Evolutionary conservation across 2,797 vertebrate genomes (phyloP).

Genomic region (Naso thynnoides): DNA sequence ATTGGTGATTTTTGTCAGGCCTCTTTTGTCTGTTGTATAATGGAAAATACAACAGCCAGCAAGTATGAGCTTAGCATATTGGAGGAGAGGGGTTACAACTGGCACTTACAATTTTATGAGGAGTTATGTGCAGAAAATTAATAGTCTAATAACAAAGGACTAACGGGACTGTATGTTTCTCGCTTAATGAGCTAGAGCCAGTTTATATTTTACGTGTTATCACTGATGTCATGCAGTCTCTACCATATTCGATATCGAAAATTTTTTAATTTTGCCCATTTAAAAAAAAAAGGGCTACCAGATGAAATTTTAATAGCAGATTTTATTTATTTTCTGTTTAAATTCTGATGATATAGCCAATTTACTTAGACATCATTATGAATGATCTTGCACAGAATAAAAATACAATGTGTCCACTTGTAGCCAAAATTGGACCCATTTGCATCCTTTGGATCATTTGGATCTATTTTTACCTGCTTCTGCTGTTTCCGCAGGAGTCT

Average conservation of each 20-base stretch:
- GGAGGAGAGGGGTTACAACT: no score
- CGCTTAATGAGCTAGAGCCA: not conserved
- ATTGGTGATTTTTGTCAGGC: not conserved
- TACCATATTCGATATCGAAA: no score
- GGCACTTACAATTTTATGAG: not conserved
- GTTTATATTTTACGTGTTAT: not conserved
- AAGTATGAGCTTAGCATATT: not conserved
- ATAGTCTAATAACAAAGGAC: not conserved
- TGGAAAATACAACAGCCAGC: not conserved
- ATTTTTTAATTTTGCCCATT: no score
- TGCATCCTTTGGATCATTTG: not conserved
- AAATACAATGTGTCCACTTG: not conserved
- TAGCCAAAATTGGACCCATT: not conserved
- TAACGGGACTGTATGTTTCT: not conserved
- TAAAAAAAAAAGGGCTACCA: no score
- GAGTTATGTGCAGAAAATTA: not conserved
- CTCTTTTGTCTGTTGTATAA: not conserved
- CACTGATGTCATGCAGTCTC: no score
- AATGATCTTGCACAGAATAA: no score
- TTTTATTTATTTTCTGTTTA: no score
- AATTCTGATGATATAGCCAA: no score
- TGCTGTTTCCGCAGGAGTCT: slow-evolving; percentile 85
- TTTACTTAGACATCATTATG: no score
- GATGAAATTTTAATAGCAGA: no score
- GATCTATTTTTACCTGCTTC: slow-evolving; percentile 23